phyloP scores from a whole-genome alignment of 2,888 invertebrate species.

The Drosophila lutescens region DNA sequence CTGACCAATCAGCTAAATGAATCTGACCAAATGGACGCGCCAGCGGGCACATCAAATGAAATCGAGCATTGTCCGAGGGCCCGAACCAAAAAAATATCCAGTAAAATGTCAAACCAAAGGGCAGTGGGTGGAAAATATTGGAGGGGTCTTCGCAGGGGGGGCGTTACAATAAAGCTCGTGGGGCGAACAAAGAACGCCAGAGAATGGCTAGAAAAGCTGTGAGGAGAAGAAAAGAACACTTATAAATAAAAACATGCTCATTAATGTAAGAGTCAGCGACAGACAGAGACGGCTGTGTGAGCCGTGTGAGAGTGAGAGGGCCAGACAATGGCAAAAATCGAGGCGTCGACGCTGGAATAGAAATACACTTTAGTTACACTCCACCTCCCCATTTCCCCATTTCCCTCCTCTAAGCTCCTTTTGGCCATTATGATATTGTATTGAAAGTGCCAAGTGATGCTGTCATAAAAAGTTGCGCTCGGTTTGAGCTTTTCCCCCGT shows the following conservation, averaged over 20 bases:
- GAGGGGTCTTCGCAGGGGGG: neutral
- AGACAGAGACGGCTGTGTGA: constrained; percentile 16
- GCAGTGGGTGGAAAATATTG: constrained; percentile 14
- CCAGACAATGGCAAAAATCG: constrained; percentile 15
- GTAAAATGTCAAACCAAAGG: constrained; percentile 38
- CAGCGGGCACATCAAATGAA: constrained; percentile 74
- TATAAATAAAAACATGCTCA: constrained; percentile 80
- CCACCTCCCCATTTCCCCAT: neutral
- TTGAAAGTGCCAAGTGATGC: constrained; percentile 71
- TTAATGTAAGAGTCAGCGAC: constrained; percentile 75
- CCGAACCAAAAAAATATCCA: constrained; percentile 6
- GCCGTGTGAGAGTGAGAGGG: neutral
- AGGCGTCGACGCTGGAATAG: constrained; percentile 61
- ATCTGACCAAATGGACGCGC: constrained; percentile 43
- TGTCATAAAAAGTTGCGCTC: constrained; percentile 48
- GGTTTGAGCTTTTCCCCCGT: constrained; percentile 22
- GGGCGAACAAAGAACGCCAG: constrained; percentile 28
- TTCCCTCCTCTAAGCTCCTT: constrained; percentile 34
- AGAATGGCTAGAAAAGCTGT: constrained; percentile 23
- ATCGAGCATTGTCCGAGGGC: constrained; percentile 59
- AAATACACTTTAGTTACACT: constrained; percentile 70
- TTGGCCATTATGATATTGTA: constrained; percentile 75
- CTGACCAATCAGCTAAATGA: constrained; percentile 69
- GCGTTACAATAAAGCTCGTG: constrained; percentile 21
- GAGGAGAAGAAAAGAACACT: constrained; percentile 59